Base-by-base conservation (phyloP, 1,140 invertebrate genomes). In the Luehdorfia chinensis region DNA sequence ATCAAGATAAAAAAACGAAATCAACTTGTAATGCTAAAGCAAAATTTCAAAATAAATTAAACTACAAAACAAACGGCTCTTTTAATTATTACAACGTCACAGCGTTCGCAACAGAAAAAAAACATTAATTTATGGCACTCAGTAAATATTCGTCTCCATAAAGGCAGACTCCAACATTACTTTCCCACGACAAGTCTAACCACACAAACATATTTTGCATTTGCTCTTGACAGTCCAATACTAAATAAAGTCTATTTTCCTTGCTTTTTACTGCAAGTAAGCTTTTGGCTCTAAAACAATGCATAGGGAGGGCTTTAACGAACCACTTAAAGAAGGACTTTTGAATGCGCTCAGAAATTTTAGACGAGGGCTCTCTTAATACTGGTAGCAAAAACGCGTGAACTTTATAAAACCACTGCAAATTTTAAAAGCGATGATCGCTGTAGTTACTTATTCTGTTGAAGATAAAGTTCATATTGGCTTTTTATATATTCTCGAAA, bases 51-150 rank as follows among this genome's bases (percentile, higher is more conserved):
- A n/a, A n/a, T n/a, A n/a, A n/a, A n/a, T n/a, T n/a, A n/a, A n/a
- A n/a, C n/a, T n/a, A n/a, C n/a, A n/a, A n/a, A n/a, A n/a, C n/a
- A n/a, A 36, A 19, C 34, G 34, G 15, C 34, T 13, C 34, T 19
- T 37, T 21, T 16, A 37, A 37, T 23, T 37, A 37, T 37, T 19
- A 37, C 34, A n/a, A n/a, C 18, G 18, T 19, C 21, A 16, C 18
- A 15, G 21, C 16, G 21, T 19, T 15, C 18, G 16, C 34, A 34
- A 16, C 16, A 37, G 15, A 33, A 32, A 33, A 37, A 15, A 37
- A 37, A 19, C 21, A 37, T 37, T 37, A 37, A 37, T 33, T 33
- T 33, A 33, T 33, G 34, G 19, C 19, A n/a, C n/a, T 6, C 19
- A 6, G 19, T 21, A 21, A 21, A 21, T 21, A 21, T n/a, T n/a